These are phyloP conservation scores for Muscicapa adusta DNA, from an alignment of 2,113 vertebrate species.

Conservation along the genomic window DNA sequence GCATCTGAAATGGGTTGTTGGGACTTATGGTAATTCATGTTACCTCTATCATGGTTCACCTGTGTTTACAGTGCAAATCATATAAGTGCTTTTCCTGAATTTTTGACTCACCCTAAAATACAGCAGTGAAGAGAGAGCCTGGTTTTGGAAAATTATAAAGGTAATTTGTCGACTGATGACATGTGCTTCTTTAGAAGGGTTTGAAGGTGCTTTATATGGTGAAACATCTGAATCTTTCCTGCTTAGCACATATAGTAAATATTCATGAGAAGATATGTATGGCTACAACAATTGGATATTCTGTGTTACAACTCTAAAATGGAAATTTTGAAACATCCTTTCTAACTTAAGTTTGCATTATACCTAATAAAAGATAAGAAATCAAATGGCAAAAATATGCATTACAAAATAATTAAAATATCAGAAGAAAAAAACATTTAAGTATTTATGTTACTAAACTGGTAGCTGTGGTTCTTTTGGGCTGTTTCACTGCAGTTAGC, in stretches of 20 bases:
- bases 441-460: background rate
- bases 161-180: background rate
- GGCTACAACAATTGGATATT: background rate
- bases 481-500: background rate
- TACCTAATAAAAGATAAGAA: background rate
- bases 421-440: background rate
- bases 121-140: background rate
- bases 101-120: background rate
- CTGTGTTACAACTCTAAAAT: background rate
- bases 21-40: background rate
- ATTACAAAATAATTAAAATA: background rate
- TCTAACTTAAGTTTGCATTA: background rate
- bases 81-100: background rate
- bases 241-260: background rate
- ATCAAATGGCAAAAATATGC: background rate
- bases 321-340: background rate
- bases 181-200: background rate
- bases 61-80: fast-evolving
- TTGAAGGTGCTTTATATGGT: background rate
- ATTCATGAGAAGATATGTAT: background rate
- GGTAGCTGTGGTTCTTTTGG: background rate
- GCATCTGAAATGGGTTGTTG: background rate
- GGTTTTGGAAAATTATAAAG: background rate
- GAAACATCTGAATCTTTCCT: background rate
- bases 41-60: background rate